Base-by-base conservation (phyloP, 2,113 vertebrate genomes). In the Kobus ellipsiprymnus region DNA sequence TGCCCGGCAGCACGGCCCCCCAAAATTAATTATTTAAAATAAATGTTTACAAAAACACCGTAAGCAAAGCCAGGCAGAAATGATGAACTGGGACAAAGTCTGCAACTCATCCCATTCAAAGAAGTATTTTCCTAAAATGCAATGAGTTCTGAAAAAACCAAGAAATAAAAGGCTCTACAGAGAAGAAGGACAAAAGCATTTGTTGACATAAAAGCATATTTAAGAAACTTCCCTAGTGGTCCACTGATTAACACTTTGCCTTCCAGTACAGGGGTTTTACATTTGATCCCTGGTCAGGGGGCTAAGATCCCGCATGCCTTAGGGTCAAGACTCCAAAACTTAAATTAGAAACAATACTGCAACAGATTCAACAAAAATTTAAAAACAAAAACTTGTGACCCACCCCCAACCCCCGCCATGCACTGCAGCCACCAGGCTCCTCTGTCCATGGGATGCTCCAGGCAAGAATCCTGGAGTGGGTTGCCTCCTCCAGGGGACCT, bases 261-360 rank as follows among this genome's bases (percentile, higher is more conserved):
- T 33, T 33, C 30, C 30, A 33, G 30, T 8, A 17, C 15, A 64
- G 15, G 7, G 30, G 15, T 8, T 33, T 7, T 6, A 7, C 30
- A 15, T 10, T 71, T 17, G 17, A 71, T 36, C 17, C 17, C 17
- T 11, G 64, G n/a, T 36, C 17, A 71, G 17, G 19, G n/a, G n/a
- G 17, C 64, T 36, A 71, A 71, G n/a, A 21, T 21, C 17, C 17
- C 1, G 0, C 0, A 0, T 10, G 33, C 64, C 9, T 36, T 21
- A 64, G 17, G n/a, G 17, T 71, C 62, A 64, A 33, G 62, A 64
- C 62, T 15, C 7, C 62, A 4, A 4, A 33, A 64, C 64, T 71
- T 19, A 21, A 21, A 21, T 21, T 16, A 71, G 8, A 40, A 71
- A 36, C 8, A 71, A 36, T 17, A 64, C 16, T n/a, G 7, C 30